Percentiles rank a stretch among this genome's conserved stretches.
Conservation (phyloP, 1,140 invertebrate genomes). For the Helicoverpa zea region DNA sequence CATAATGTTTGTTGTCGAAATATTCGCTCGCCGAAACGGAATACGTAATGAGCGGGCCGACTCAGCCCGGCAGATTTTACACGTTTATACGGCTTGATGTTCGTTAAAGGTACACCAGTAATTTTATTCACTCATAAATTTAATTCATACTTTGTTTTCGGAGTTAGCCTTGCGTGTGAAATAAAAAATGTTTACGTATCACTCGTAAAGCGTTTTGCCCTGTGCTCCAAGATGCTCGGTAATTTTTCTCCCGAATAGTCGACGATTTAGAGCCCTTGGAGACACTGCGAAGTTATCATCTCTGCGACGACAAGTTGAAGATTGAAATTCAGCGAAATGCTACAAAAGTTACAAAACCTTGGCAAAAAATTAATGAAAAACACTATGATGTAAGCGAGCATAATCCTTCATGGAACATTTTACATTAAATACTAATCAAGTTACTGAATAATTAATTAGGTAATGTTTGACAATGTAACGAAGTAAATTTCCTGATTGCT, state of each 20-base stretch:
- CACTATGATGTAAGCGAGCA: neutral
- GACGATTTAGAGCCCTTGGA: slow-evolving; percentile 26
- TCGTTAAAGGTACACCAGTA: slow-evolving; percentile 64
- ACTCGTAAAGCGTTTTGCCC: slow-evolving; percentile 37
- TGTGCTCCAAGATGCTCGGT: slow-evolving; percentile 5
- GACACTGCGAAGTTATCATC: slow-evolving; percentile 8
- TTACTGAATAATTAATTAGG: neutral
- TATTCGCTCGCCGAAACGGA: slow-evolving; percentile 73
- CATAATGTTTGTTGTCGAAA: slow-evolving; percentile 83
- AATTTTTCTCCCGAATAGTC: slow-evolving; percentile 37
- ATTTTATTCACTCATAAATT: slow-evolving; percentile 67
- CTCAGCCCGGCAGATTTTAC: slow-evolving; percentile 64
- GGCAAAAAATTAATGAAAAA: neutral
- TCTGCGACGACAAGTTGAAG: neutral
- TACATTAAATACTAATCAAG: neutral
- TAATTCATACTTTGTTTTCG: slow-evolving; percentile 60
- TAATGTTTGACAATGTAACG: too few species aligned
- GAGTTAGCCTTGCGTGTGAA: slow-evolving; percentile 49
- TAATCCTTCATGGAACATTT: neutral
- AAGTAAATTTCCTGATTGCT: too few species aligned
- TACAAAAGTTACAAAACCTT: neutral
- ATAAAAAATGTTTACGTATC: slow-evolving; percentile 47
- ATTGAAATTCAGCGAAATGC: slow-evolving; percentile 9
- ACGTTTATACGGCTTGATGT: slow-evolving; percentile 62
- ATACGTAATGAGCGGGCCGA: slow-evolving; percentile 74